Conservation (phyloP, 1,140 invertebrate genomes). For the Pinna nobilis region DNA sequence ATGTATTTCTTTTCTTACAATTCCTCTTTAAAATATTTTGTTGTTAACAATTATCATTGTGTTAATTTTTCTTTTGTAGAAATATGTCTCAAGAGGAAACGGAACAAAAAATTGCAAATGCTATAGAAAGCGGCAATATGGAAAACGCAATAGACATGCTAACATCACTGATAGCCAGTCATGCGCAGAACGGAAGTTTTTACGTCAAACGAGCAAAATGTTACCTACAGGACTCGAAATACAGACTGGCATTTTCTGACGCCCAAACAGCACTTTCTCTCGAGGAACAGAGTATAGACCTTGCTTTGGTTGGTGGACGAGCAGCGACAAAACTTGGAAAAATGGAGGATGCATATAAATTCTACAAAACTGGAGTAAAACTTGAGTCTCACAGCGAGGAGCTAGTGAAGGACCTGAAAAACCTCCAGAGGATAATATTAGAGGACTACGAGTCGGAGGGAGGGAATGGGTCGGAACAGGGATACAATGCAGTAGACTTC, state of each 20-base stretch:
- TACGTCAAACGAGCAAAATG: constrained; percentile 8
- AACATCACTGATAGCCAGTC: neutral
- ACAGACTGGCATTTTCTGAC: constrained; percentile 4
- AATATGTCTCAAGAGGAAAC: neutral
- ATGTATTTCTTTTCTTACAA: too few species aligned
- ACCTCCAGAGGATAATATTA: constrained; percentile 52
- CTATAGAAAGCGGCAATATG: neutral
- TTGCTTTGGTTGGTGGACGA: constrained; percentile 20
- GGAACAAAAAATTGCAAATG: neutral
- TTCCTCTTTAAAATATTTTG: too few species aligned
- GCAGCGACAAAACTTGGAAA: constrained; percentile 29
- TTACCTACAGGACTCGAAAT: constrained; percentile 16
- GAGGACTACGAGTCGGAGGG: constrained; percentile 44
- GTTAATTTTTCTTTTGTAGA: neutral
- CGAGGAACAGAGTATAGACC: neutral
- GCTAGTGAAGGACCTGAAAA: constrained; percentile 51
- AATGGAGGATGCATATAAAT: constrained; percentile 28
- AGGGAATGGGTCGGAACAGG: constrained; percentile 38
- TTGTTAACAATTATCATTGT: too few species aligned
- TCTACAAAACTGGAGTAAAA: constrained; percentile 35
- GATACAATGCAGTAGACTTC: constrained; percentile 63
- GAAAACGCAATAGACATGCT: neutral
- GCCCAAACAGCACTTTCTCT: constrained; percentile 11
- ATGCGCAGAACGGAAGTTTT: neutral
- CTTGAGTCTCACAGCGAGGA: constrained; percentile 51